Conservation (phyloP, 2,113 vertebrate genomes). For the Lucifuga dentata region DNA sequence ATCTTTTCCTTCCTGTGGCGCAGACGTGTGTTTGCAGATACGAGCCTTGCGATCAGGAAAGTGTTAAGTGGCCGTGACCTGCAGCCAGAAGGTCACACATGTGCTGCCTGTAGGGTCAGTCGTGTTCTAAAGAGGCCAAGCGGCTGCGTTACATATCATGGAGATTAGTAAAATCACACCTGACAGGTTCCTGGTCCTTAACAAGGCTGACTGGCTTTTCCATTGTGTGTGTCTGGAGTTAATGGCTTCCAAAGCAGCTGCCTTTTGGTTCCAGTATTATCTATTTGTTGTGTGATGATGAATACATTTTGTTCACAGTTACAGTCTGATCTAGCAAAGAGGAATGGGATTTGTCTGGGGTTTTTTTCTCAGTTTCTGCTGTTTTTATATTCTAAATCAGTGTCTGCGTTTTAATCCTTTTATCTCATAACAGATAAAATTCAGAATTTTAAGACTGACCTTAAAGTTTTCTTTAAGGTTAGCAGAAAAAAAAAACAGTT, state of each 20-base stretch:
- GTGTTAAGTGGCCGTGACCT: constrained; percentile 23
- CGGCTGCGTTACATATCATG: constrained; percentile 55
- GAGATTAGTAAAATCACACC: constrained; percentile 58
- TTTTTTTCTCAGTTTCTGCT: background rate
- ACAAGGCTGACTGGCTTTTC: constrained; percentile 36
- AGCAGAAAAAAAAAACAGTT: background rate
- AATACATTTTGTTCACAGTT: no score
- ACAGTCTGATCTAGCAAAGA: background rate
- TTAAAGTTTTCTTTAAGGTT: background rate
- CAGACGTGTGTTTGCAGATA: constrained; percentile 19
- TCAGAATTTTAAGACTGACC: constrained; percentile 1
- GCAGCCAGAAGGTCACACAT: background rate
- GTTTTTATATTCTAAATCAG: background rate
- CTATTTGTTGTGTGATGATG: constrained; percentile 16
- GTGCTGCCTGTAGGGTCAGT: constrained; percentile 33
- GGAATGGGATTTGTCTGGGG: background rate
- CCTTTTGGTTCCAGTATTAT: background rate
- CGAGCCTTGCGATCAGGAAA: background rate
- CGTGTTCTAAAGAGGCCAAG: constrained; percentile 30
- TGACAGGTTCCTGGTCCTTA: constrained; percentile 58
- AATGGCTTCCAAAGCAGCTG: constrained; percentile 25
- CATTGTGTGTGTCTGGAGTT: constrained; percentile 35
- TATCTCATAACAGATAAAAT: background rate
- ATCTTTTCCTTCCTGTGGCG: background rate
- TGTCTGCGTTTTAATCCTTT: background rate